Evolutionary conservation across 2,888 invertebrate genomes (phyloP).

Genomic region (Eristalinus aeneus): DNA sequence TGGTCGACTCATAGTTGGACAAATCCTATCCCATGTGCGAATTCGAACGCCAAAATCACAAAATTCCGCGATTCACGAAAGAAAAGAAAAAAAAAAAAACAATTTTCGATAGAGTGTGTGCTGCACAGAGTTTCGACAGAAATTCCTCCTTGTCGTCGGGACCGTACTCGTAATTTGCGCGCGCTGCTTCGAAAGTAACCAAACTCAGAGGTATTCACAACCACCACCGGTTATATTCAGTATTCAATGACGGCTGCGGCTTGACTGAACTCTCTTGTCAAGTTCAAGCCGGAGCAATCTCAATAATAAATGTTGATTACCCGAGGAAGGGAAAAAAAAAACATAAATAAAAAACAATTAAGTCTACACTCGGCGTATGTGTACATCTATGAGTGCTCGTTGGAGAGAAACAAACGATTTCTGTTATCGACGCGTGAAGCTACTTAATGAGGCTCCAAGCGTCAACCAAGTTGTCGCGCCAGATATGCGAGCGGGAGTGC

Average conservation of each 20-base stretch:
- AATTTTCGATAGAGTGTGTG: neutral
- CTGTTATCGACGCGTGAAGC: constrained; percentile 48
- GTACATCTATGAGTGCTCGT: constrained; percentile 19
- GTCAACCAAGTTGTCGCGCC: constrained; percentile 6
- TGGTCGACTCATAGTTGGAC: constrained; percentile 76
- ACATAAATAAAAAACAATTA: constrained; percentile 41
- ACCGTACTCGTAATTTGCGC: neutral
- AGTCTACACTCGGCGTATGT: constrained; percentile 41
- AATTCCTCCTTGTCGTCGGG: neutral
- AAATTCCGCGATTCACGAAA: neutral
- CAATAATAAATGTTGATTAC: constrained; percentile 60
- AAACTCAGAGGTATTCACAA: neutral
- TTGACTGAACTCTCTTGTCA: constrained; percentile 69
- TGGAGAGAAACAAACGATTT: constrained; percentile 57
- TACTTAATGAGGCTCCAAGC: constrained; percentile 44
- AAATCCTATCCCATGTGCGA: neutral
- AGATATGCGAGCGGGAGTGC: neutral
- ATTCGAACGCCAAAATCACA: neutral
- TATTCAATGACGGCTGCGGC: constrained; percentile 70
- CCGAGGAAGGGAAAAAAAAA: constrained; percentile 34
- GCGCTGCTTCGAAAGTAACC: neutral
- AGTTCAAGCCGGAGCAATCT: constrained; percentile 65
- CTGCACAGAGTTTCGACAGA: constrained; percentile 9
- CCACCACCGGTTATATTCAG: constrained; percentile 59
- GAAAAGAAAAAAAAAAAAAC: neutral